Percentiles rank a stretch among this genome's conserved stretches.
phyloP scores from a whole-genome alignment of 2,888 invertebrate genomes.

The Helicoverpa assulta region DNA sequence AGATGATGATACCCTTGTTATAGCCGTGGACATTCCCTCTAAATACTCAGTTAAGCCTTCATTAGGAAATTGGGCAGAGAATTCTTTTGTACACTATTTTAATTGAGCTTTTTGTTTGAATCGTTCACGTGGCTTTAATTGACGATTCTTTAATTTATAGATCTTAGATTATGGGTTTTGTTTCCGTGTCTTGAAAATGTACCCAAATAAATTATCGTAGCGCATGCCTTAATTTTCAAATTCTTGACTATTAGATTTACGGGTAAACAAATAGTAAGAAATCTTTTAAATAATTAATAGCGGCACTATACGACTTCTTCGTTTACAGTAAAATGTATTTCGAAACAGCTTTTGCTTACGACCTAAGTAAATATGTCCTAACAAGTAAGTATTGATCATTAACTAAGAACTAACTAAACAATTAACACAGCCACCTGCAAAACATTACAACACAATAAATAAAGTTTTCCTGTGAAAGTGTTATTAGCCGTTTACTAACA shows the following conservation, averaged over 20 bases:
- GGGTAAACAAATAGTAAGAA: too few relatives aligned
- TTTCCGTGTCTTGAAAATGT: too few relatives aligned
- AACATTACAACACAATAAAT: constrained; percentile 41
- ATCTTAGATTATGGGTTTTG: not conserved
- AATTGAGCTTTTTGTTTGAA: constrained; percentile 10
- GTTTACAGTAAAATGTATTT: too few relatives aligned
- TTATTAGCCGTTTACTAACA: constrained; percentile 22
- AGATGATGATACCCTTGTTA: constrained; percentile 51
- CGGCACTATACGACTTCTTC: too few relatives aligned
- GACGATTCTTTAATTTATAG: not conserved
- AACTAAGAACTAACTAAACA: not conserved
- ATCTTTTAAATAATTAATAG: too few relatives aligned
- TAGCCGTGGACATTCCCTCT: constrained; percentile 39
- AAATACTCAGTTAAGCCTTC: constrained; percentile 49
- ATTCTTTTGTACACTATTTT: constrained; percentile 30
- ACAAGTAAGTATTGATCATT: constrained; percentile 14
- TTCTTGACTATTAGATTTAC: too few relatives aligned
- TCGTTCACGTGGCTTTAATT: not conserved
- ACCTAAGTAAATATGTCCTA: constrained; percentile 8
- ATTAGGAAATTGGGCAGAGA: constrained; percentile 30
- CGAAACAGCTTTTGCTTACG: too few relatives aligned
- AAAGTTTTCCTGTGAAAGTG: constrained; percentile 39
- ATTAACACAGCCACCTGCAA: constrained; percentile 21
- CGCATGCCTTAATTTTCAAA: too few relatives aligned
- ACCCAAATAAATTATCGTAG: too few relatives aligned